Evolutionary conservation across 35 echinoderm and acorn worm genomes (phyloP), one percentile per base, ranked within the genome.

Genomic region (Eucidaris tribuloides): DNA sequence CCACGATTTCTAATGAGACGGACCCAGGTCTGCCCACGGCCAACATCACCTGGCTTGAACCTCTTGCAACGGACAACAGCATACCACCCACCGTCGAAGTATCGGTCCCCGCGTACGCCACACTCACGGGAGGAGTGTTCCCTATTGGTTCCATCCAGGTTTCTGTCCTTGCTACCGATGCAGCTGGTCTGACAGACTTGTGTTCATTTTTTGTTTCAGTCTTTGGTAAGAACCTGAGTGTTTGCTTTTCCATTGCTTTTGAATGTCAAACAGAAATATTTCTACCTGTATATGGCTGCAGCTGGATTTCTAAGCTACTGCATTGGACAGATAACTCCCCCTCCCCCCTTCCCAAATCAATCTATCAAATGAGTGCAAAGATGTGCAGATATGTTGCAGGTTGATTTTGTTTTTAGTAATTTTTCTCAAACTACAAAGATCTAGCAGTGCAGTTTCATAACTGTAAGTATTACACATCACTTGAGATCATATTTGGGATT

Each of bases 101-200:
- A 23, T 50, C 42, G 7, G 45, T 19, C 41, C 55, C 55, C 0
- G 36, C 34, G 17, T 77, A 35, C 4, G 77, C 56, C 77, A 70
- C 77, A 28, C 30, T 35, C 2, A 76, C 81, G 3, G 64, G 86
- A 32, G 31, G 33, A 3, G 7, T 59, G 39, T 94, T 94, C 45
- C 68, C 56, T 14, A 70, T 94, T 35, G 81, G 72, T 20, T 72
- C 25, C 13, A 94, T 81, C 41, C 20, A 34, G 46, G 82, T 84
- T 2, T n/a, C 45, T 2, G 70, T 50, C 45, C 28, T 29, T 19
- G 82, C 63, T 33, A 50, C 41, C 3, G 82, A 84, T 46, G 23
- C 42, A 48, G 82, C 65, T 4, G n/a, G 58, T 20, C 58, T 66
- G 2, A 44, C 31, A 20, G 18, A 39, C 45, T 7, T 42, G 3